Evolutionary conservation across 1,140 invertebrate genomes (phyloP), one percentile per base, ranked within the genome.

Genomic region (Chelonus insularis): DNA sequence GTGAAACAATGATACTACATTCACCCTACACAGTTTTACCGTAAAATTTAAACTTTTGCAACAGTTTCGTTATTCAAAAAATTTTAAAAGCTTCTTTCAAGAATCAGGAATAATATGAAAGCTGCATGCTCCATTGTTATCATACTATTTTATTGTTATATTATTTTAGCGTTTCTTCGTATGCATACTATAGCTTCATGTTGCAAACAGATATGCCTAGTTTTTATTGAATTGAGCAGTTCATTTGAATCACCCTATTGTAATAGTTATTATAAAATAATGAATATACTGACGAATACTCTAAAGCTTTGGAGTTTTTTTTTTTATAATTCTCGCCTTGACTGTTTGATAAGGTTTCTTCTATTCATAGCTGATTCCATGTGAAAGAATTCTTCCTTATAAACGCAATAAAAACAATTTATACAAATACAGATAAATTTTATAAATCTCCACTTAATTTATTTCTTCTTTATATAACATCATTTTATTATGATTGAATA

Each of bases 281-380:
- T 69, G 75, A 79, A 74, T 72, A 70, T 63, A 37, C 18, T 69
- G 71, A 72, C 65, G 64, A 70, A 79, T 74, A 76, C 68, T 64
- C 75, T 77, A 80, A 73, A 76, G 67, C 77, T 80, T 80, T 80
- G 77, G 78, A 80, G 73, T 76, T 62, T 67, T 68, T 72, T 70
- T 65, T 68, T 68, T 57, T 66, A 69, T 60, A 16, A 29, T 34
- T 48, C 11, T 48, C 16, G 14, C 9, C 16, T 43, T 43, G 12
- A 16, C 14, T 8, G n/a, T n/a, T n/a, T n/a, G n/a, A n/a, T n/a
- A n/a, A n/a, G n/a, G n/a, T n/a, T n/a, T n/a, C n/a, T n/a, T n/a
- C n/a, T n/a, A n/a, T n/a, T n/a, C n/a, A n/a, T n/a, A n/a, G n/a
- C n/a, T n/a, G 7, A 29, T 29, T 29, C 25, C 25, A 29, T 29